Base-by-base conservation (phyloP, 2,888 invertebrate species). In the Sicus ferrugineus region DNA sequence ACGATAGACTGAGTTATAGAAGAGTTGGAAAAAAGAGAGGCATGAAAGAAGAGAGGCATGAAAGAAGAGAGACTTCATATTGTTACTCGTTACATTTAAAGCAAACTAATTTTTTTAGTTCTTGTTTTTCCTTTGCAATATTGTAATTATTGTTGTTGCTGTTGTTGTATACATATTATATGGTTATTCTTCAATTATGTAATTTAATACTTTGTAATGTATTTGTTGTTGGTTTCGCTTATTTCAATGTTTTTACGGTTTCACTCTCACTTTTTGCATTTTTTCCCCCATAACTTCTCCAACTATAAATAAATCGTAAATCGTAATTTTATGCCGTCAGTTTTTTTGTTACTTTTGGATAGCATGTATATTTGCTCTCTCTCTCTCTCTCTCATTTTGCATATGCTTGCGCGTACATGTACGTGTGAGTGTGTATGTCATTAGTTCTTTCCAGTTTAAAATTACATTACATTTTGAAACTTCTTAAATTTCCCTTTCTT, bases 141-240 rank as follows among this genome's bases (percentile, higher is more conserved):
- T 70, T 73, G n/a, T 72, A 69, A 38, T 46, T 38, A 58, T 69
- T 70, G 23, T 69, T 72, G 38, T 67, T 70, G 26, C 70, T 65
- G 34, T 63, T 63, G 26, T 34, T 68, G 58, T 68, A 50, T 61
- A 66, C 68, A 48, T 48, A 4, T 19, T 48, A 58, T 31, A 21
- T 48, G 9, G 21, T 48, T 48, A 48, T 48, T 58, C 28, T 30
- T 58, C 9, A 56, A n/a, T 7, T 28, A 28, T 21, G 28, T 56
- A 30, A 26, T 28, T 58, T 31, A 58, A 28, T 58, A n/a, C 34
- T 50, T 66, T 67, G 38, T 68, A 66, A 26, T 72, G 26, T 19
- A 59, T 50, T 21, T 21, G 62, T 61, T 63, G 16, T 66, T 58
- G 7, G 9, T 48, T 16, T 48, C n/a, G 48, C 21, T 48, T 48